Evolutionary conservation across 37 sponge, comb jelly and placozoan genomes (phyloP), one percentile per base, ranked within the genome.

Genomic region (Tethya wilhelma): DNA sequence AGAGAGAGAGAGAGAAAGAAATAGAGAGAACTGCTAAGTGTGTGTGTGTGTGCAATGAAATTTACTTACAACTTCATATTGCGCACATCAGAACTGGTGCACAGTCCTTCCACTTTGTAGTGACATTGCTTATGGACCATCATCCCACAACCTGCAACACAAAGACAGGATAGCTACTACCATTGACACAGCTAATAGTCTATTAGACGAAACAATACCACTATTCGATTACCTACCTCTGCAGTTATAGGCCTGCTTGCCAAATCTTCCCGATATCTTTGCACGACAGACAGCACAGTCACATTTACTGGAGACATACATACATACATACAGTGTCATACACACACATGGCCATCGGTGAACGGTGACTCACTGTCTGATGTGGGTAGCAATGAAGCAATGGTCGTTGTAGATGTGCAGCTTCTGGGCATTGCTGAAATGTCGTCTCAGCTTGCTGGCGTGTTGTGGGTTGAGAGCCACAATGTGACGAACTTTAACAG

Each of bases 321-420:
- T n/a, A n/a, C n/a, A n/a, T n/a, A n/a, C n/a, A n/a, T n/a, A 8
- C 22, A 60, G 25, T n/a, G 28, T 26, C 11, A 7, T 60, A 23
- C 28, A 60, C 7, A 12, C 7, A 26, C 22, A 12, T 60, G 7
- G 20, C 28, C 7, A 23, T 60, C 7, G 9, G 29, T 14, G 30
- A 32, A n/a, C 55, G 25, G 38, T 20, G 0, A n/a, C 87, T 65
- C 71, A 88, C 88, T 59, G 30, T 59, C 69, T 75, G 45, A 83
- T 53, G 45, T 78, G 78, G 25, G 73, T 63, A 32, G 89, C 89
- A 17, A 71, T 41, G 63, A 89, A 89, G 37, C 64, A 65, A 71
- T 89, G 89, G 72, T 82, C 79, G 40, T 82, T 82, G 82, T 82
- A 89, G 71, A 89, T 63, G 63, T 89, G 89, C 0, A 89, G 84